Percentiles rank a stretch among this genome's conserved stretches.
phyloP scores from a whole-genome alignment of 1,140 invertebrate genomes.

The Tetranychus cinnabarinus region DNA sequence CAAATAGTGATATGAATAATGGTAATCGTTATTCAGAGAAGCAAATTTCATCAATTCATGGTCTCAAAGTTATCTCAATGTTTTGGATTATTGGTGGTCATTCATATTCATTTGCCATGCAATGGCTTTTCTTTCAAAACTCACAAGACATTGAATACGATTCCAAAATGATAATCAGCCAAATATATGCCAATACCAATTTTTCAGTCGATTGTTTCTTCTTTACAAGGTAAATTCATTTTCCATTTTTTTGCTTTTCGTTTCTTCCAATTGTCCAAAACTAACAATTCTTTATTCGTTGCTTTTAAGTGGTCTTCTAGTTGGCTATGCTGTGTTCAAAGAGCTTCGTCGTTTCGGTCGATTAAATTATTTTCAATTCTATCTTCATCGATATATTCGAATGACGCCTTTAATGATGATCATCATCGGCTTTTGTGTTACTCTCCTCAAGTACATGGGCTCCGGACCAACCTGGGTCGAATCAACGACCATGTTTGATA shows the following conservation, averaged over 20 bases:
- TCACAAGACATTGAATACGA: not conserved
- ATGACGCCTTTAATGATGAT: slow-evolving; percentile 16
- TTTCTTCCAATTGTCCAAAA: no score
- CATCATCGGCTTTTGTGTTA: slow-evolving; percentile 13
- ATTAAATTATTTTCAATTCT: slow-evolving; percentile 10
- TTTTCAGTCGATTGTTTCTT: slow-evolving; percentile 16
- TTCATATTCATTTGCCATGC: slow-evolving; percentile 14
- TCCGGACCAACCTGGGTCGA: slow-evolving; percentile 14
- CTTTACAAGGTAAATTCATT: slow-evolving; percentile 11
- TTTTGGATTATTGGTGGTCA: slow-evolving; percentile 15
- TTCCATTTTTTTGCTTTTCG: no score
- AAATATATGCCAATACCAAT: slow-evolving; percentile 16
- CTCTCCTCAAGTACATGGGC: slow-evolving; percentile 12
- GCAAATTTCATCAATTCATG: slow-evolving; percentile 12
- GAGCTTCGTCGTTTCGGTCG: slow-evolving; percentile 7
- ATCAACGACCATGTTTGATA: slow-evolving; percentile 13
- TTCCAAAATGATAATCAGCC: slow-evolving; percentile 10
- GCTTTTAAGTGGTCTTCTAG: slow-evolving; percentile 13
- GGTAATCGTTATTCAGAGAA: no score
- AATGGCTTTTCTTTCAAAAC: slow-evolving; percentile 13
- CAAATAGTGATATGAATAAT: no score
- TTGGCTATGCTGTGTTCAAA: slow-evolving; percentile 9
- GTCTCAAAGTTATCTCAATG: slow-evolving; percentile 14
- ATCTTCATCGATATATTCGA: slow-evolving; percentile 14
- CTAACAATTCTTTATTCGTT: not conserved